phyloP scores from a whole-genome alignment of 2,888 invertebrate species.

The Lissocephala sabroskyi region DNA sequence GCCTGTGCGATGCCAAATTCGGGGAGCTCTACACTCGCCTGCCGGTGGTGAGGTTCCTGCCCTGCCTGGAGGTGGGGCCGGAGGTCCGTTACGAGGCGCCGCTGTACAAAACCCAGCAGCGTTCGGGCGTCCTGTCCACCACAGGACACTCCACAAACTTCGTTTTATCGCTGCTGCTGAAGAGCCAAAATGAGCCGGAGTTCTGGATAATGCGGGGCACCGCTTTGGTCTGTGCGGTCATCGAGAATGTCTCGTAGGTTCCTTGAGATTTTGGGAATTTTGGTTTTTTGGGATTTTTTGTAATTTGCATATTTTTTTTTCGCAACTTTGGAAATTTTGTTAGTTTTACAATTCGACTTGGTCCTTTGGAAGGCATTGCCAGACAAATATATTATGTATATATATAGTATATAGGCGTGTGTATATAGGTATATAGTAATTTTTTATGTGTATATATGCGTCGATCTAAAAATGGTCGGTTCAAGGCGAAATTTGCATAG shows the following conservation, averaged over 20 bases:
- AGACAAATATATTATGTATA: constrained; percentile 6
- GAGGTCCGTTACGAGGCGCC: constrained; percentile 75
- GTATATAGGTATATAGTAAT: constrained; percentile 15
- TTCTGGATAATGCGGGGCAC: constrained; percentile 93
- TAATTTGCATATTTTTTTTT: constrained; percentile 7
- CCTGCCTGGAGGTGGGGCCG: constrained; percentile 55
- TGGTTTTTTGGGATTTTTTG: neutral
- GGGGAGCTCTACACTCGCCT: constrained; percentile 73
- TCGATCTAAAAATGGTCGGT: no score
- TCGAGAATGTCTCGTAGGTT: constrained; percentile 75
- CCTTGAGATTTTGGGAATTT: no score
- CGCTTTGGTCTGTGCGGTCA: constrained; percentile 87
- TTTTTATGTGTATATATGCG: constrained; percentile 9
- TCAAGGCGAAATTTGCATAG: no score
- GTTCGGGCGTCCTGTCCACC: constrained; percentile 90
- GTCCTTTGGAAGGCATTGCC: constrained; percentile 18
- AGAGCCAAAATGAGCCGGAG: constrained; percentile 77
- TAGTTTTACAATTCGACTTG: constrained; percentile 12
- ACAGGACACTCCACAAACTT: constrained; percentile 96
- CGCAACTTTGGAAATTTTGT: constrained; percentile 4
- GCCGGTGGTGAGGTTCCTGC: constrained; percentile 67
- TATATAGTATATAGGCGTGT: constrained; percentile 10
- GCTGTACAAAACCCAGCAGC: constrained; percentile 89
- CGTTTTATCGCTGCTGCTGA: constrained; percentile 84
- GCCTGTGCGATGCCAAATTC: constrained; percentile 81